Base-by-base conservation (phyloP, 2,113 vertebrate species). In the Phyllopteryx taeniolatus region DNA sequence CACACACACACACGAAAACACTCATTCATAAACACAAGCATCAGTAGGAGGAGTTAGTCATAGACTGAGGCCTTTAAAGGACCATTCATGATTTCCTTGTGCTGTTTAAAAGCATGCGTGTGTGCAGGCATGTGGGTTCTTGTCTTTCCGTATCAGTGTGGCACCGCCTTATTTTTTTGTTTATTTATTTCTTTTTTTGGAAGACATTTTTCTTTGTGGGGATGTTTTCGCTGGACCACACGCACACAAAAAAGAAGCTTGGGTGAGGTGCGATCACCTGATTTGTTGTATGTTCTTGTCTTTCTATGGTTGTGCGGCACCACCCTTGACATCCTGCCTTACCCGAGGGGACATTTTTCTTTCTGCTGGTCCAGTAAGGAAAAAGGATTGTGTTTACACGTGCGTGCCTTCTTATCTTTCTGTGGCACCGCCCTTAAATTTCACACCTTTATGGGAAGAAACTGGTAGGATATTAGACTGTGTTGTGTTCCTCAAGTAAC, bases 401-500 rank as follows among this genome's bases (percentile, higher is more conserved):
- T 39, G 46, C 13, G 14, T 47, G 2, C 46, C 1, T 53, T 20
- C 49, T 19, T 53, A 3, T 53, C 19, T 19, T 53, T 19, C 7
- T 8, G 49, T 2, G 49, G 17, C 19, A 53, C 49, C 49, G 17
- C 19, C 35, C 7, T 4, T 14, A 12, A 14, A 47, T 47, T 13
- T 47, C 46, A 14, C 46, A 47, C 49, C 15, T 20, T 22, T 56
- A 10, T 11, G 2, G 14, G 33, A 61, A 17, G 33, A 35, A 17
- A 61, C 4, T 35, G 14, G 12, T 11, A 15, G 12, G 12, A 51
- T 72, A 69, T 49, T 22, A 76, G 77, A 72, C 67, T 51, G 64
- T 5, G 33, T 71, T 70, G 75, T 79, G 79, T 67, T 85, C 83
- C 74, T 79, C 83, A 66, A 78, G 77, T 77, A 82, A 82, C 86